Evolutionary conservation across 2,113 vertebrate species (phyloP).

Genomic region (Peromyscus polionotus): DNA sequence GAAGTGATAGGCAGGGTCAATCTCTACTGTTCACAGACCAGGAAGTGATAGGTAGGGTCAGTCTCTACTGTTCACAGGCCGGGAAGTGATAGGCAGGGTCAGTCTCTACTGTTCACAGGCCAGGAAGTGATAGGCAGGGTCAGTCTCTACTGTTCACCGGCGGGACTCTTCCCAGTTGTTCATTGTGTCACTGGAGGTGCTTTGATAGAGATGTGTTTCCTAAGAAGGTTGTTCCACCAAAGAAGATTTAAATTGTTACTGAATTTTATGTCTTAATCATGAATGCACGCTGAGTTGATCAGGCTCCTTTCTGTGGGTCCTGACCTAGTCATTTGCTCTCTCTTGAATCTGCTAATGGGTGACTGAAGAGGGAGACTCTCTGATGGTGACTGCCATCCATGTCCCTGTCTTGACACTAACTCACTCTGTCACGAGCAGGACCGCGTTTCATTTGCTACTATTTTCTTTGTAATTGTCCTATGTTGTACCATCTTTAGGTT

Average conservation of each 20-base stretch:
- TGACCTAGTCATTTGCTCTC: background rate
- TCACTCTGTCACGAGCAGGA: too few species aligned
- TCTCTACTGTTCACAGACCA: too few species aligned
- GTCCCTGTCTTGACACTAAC: background rate
- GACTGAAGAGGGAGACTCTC: background rate
- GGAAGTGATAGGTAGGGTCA: background rate
- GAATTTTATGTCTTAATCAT: background rate
- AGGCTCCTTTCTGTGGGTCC: background rate
- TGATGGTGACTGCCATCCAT: background rate
- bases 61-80: too few species aligned
- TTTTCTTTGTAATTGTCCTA: background rate
- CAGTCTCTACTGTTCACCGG: too few species aligned
- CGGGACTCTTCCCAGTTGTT: background rate
- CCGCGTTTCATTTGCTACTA: background rate
- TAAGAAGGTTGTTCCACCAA: background rate
- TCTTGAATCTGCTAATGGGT: background rate
- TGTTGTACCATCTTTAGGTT: background rate
- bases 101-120: too few species aligned
- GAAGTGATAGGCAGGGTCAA: background rate
- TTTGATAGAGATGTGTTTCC: background rate
- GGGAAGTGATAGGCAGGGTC: background rate
- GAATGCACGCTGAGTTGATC: too few species aligned
- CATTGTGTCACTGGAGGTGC: background rate
- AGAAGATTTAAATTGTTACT: background rate
- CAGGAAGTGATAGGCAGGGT: background rate